Percentiles rank a stretch among this genome's conserved stretches.
Evolutionary conservation across 2,113 vertebrate species (phyloP).

Genomic region (Clarias gariepinus): DNA sequence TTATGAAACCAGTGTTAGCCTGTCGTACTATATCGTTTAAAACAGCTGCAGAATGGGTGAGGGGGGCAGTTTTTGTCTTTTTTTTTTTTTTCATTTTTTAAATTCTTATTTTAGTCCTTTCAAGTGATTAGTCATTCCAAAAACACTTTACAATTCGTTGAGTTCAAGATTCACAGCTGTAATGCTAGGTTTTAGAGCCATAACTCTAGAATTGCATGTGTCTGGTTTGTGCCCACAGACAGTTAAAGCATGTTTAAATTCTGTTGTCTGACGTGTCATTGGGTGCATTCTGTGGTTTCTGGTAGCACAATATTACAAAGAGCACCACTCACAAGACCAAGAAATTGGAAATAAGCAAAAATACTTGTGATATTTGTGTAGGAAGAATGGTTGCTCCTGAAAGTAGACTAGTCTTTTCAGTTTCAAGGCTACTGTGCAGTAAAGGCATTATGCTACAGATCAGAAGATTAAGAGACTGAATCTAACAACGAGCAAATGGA

Average conservation of each 20-base stretch:
- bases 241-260: constrained; percentile 12
- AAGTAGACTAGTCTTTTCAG: neutral
- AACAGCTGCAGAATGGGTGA: neutral
- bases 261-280: constrained; percentile 8
- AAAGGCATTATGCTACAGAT: neutral
- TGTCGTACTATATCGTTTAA: neutral
- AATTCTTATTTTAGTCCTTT: neutral
- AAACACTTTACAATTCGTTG: neutral
- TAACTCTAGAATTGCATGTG: neutral
- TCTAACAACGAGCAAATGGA: neutral
- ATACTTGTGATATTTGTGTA: neutral
- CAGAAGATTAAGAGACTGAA: neutral
- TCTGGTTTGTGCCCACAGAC: constrained; percentile 8
- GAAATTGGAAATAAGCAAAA: neutral
- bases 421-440: neutral
- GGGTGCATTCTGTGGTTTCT: constrained; percentile 16
- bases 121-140: neutral
- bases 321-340: neutral
- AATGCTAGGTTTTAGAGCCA: neutral
- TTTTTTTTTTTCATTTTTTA: neutral
- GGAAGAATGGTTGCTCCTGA: neutral
- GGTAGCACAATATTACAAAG: constrained; percentile 12
- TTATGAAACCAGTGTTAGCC: neutral
- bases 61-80: neutral
- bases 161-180: neutral